phyloP scores from a whole-genome alignment of 2,888 invertebrate genomes.

The Drosophila pegasa region DNA sequence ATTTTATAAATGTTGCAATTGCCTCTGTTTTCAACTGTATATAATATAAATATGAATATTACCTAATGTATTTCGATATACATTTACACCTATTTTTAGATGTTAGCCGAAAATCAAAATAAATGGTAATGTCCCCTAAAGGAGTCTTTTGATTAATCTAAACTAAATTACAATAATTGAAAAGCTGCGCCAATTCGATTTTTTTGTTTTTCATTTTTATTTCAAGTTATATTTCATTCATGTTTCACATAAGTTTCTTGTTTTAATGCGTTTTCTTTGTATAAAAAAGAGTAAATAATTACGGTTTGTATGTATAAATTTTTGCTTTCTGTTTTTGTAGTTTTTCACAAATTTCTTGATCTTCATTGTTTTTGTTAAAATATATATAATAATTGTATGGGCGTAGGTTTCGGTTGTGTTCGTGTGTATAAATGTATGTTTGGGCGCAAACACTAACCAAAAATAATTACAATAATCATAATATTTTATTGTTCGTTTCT shows the following conservation, averaged over 20 bases:
- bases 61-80: conserved; percentile 61
- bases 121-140: conserved; percentile 54
- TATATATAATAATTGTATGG: conserved; percentile 59
- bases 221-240: conserved; percentile 82
- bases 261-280: conserved; percentile 74
- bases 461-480: conserved; percentile 64
- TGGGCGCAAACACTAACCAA: conserved; percentile 69
- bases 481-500: conserved; percentile 49
- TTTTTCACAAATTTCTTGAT: conserved; percentile 70
- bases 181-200: conserved; percentile 53
- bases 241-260: conserved; percentile 81
- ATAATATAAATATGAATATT: conserved; percentile 27
- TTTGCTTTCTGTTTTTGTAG: conserved; percentile 42
- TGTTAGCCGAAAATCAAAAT: conserved; percentile 65
- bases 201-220: conserved; percentile 75
- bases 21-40: conserved; percentile 41
- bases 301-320: conserved; percentile 71
- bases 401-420: conserved; percentile 44
- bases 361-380: conserved; percentile 63
- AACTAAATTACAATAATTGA: conserved; percentile 18
- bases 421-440: conserved; percentile 44
- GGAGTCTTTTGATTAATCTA: neutral
- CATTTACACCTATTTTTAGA: conserved; percentile 55
- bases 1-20: conserved; percentile 54
- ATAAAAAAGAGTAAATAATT: conserved; percentile 83